Evolutionary conservation across 2,113 vertebrate genomes (phyloP).

Genomic region (Callospermophilus lateralis): DNA sequence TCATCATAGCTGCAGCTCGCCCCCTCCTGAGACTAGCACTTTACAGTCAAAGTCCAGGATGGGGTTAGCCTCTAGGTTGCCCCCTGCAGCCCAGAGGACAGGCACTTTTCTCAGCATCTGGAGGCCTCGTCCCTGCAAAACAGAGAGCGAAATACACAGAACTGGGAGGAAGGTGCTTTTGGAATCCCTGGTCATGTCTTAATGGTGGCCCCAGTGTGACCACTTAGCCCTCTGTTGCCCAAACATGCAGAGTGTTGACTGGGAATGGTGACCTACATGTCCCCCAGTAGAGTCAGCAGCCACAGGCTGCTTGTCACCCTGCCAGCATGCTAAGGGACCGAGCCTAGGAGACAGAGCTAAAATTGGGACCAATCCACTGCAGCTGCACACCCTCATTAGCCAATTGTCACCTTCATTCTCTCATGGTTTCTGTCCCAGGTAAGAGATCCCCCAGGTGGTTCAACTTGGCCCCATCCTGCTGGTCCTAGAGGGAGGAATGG

Average conservation of each 20-base stretch:
- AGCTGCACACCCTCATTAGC: accelerated
- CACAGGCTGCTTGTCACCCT: no score
- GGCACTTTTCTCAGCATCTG: no score
- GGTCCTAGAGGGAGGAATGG: no score
- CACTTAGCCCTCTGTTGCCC: background rate
- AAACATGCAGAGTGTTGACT: background rate
- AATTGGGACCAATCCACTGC: accelerated
- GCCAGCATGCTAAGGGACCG: background rate
- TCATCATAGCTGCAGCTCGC: no score
- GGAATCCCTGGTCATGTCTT: background rate
- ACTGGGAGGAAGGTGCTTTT: background rate
- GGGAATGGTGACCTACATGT: background rate
- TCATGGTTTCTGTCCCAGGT: background rate
- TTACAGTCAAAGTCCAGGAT: no score
- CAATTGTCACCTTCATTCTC: no score
- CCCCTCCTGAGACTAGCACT: no score
- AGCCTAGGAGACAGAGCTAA: no score
- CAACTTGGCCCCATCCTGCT: background rate
- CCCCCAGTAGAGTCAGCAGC: no score
- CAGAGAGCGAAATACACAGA: accelerated
- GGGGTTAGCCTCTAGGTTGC: no score
- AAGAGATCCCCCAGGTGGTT: accelerated
- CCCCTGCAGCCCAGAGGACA: no score
- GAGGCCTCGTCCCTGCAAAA: background rate
- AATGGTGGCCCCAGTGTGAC: background rate